A percentile compares a stretch with the other conserved stretches of the same genome.
phyloP scores from a whole-genome alignment of 2,888 invertebrate species.

The Taphrorychus bicolor region DNA sequence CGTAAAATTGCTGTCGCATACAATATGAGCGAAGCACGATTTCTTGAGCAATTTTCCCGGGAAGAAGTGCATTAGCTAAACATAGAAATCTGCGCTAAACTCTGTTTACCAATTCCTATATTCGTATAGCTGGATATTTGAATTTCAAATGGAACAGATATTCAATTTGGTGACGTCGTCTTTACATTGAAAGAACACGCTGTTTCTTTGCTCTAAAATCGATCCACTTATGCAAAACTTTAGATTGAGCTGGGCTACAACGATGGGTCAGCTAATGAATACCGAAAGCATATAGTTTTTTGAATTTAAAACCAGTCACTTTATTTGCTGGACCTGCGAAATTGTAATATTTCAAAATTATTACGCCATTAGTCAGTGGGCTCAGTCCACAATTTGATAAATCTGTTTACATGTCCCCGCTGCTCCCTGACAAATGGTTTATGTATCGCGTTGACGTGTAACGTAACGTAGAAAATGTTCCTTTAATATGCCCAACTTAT shows the following conservation, averaged over 20 bases:
- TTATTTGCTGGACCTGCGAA: background rate
- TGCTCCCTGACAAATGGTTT: background rate
- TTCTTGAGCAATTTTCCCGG: background rate
- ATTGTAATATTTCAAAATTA: constrained; percentile 20
- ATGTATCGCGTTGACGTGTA: background rate
- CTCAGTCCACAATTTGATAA: constrained; percentile 16
- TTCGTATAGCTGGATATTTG: constrained; percentile 22
- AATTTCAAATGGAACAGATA: constrained; percentile 35
- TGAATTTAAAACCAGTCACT: background rate
- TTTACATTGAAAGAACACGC: constrained; percentile 11
- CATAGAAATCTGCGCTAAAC: constrained; percentile 20
- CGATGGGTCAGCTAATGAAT: background rate
- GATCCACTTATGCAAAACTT: background rate
- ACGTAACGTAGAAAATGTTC: background rate
- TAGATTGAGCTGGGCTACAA: too few species aligned
- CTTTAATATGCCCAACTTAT: background rate
- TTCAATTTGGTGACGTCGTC: constrained; percentile 21
- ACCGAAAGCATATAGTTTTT: too few species aligned
- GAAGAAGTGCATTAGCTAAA: constrained; percentile 15
- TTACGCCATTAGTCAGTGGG: constrained; percentile 15
- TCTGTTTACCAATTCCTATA: constrained; percentile 14
- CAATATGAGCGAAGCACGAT: constrained; percentile 17
- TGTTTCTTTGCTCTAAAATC: background rate
- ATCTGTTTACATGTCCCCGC: background rate
- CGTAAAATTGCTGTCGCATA: constrained; percentile 29